Evolutionary conservation across 1,140 invertebrate genomes (phyloP).

Genomic region (Latrodectus geometricus): DNA sequence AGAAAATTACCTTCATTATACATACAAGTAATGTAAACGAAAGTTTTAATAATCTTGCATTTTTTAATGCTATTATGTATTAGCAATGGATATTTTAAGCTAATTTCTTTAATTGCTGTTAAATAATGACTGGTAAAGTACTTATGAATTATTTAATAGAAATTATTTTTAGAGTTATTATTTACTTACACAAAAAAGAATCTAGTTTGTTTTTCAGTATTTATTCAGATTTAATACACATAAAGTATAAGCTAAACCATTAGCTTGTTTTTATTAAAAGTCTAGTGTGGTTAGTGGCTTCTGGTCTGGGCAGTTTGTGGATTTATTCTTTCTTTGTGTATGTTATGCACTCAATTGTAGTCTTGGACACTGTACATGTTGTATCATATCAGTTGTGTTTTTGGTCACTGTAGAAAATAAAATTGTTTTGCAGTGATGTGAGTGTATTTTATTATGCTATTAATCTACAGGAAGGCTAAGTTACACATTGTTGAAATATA

Average conservation of each 20-base stretch:
- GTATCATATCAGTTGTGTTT: constrained; percentile 62
- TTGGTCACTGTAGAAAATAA: constrained; percentile 61
- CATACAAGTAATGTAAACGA: too few species aligned
- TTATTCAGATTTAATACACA: background rate
- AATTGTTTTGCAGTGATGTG: constrained; percentile 57
- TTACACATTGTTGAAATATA: too few species aligned
- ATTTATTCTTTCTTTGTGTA: constrained; percentile 61
- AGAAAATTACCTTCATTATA: background rate
- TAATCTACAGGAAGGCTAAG: background rate
- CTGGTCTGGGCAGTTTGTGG: constrained; percentile 55
- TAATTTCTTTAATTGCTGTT: background rate
- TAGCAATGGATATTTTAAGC: background rate
- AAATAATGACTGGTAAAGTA: background rate
- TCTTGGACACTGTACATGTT: constrained; percentile 61
- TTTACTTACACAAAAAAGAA: background rate
- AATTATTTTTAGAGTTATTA: background rate
- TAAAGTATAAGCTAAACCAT: background rate
- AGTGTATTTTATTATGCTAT: background rate
- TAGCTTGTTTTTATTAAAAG: background rate
- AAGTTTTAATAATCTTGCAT: too few species aligned
- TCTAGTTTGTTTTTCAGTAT: background rate
- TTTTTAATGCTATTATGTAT: too few species aligned
- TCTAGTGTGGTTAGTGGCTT: constrained; percentile 38
- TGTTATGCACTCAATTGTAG: constrained; percentile 55
- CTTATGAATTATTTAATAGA: background rate